Percentiles rank a stretch among this genome's conserved stretches.
Conservation (phyloP, 2,113 vertebrate genomes). For the Pangasianodon hypophthalmus region DNA sequence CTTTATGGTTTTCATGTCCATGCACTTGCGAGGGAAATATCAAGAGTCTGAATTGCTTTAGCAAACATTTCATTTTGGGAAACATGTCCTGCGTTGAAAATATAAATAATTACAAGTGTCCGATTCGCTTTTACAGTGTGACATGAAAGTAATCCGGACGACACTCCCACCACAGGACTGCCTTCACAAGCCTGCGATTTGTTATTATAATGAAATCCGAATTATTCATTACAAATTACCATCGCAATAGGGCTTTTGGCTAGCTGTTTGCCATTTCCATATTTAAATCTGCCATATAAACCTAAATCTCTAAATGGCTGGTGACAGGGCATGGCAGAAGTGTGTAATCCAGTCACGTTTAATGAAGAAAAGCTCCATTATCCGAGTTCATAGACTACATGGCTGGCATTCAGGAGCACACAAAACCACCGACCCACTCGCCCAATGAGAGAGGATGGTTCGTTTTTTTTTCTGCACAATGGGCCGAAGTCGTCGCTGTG, state of each 20-base stretch:
- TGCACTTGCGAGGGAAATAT: neutral
- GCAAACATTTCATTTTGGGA: neutral
- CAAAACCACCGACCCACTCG: conserved; percentile 49
- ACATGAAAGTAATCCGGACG: conserved; percentile 24
- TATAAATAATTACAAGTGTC: conserved; percentile 33
- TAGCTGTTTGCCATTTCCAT: conserved; percentile 45
- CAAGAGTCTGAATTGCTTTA: neutral
- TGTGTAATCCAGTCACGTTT: conserved; percentile 59
- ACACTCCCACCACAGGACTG: conserved; percentile 18
- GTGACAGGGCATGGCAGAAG: conserved; percentile 42
- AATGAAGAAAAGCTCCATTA: conserved; percentile 57
- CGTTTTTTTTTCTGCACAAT: conserved; percentile 54
- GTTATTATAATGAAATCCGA: conserved; percentile 60
- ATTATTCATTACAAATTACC: conserved; percentile 63
- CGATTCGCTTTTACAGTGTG: conserved; percentile 46
- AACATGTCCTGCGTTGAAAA: neutral
- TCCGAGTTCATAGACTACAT: conserved; percentile 47
- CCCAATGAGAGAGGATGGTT: conserved; percentile 48
- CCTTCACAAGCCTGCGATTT: conserved; percentile 48
- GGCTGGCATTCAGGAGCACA: conserved; percentile 42
- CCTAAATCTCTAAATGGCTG: conserved; percentile 35
- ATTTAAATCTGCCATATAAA: conserved; percentile 56
- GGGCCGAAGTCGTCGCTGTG: conserved; percentile 41
- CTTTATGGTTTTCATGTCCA: neutral
- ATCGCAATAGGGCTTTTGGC: conserved; percentile 56